phyloP scores from a whole-genome alignment of 64 coral and sea anemone species.

The Acropora yongei region DNA sequence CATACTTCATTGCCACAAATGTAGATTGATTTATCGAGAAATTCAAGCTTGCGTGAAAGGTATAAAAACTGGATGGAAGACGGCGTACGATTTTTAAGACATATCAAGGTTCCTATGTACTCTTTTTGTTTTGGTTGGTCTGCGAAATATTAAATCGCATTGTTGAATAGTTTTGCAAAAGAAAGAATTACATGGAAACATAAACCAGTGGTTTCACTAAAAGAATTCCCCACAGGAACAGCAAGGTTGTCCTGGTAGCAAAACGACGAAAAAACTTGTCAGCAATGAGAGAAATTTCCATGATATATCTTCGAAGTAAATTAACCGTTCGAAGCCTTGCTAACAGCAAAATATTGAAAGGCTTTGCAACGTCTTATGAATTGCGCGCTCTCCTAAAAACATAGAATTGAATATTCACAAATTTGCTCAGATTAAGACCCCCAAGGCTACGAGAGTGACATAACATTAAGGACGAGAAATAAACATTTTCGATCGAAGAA shows the following conservation, averaged over 20 bases:
- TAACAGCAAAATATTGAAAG: neutral
- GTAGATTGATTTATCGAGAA: neutral
- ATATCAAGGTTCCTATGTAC: neutral
- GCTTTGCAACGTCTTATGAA: constrained; percentile 15
- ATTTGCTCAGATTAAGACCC: constrained; percentile 22
- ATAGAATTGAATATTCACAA: constrained; percentile 41
- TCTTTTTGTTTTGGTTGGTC: neutral
- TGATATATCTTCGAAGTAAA: constrained; percentile 31
- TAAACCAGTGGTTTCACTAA: neutral
- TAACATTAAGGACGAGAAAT: constrained; percentile 9
- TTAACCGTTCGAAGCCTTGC: constrained; percentile 11
- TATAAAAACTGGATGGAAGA: neutral
- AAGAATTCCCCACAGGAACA: constrained; percentile 32
- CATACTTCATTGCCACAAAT: constrained; percentile 20
- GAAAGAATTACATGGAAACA: constrained; percentile 41
- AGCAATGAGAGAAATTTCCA: neutral
- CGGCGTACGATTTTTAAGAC: neutral
- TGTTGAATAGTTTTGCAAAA: constrained; percentile 50
- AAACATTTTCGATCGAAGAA: constrained; percentile 15
- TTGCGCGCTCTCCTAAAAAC: constrained; percentile 1
- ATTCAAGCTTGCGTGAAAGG: constrained; percentile 12
- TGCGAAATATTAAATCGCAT: neutral
- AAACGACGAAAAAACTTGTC: neutral
- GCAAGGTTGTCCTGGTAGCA: constrained; percentile 42
- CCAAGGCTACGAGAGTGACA: constrained; percentile 11